These are phyloP conservation scores for Ellobius talpinus DNA, from an alignment of 2,113 vertebrate genomes.

Conservation along the genomic window DNA sequence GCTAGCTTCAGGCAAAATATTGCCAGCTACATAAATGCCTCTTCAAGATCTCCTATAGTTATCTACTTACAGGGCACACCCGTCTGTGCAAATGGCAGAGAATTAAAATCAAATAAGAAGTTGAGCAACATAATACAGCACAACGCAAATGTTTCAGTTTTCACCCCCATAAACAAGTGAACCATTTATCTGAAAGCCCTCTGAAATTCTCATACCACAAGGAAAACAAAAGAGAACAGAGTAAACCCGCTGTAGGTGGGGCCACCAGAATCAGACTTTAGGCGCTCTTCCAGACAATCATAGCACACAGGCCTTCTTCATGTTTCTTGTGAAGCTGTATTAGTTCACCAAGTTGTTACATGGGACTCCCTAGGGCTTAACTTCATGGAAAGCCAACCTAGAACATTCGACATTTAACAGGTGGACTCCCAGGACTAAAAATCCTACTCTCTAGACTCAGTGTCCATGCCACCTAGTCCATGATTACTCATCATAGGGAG, in stretches of 20 bases:
- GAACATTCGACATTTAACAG: not conserved
- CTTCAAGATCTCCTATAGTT: slow-evolving; percentile 80
- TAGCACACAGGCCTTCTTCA: not conserved
- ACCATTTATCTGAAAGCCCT: slow-evolving; percentile 59
- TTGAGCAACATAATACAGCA: slow-evolving; percentile 71
- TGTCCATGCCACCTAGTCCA: not conserved
- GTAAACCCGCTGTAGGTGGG: not conserved
- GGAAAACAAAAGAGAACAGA: slow-evolving; percentile 6
- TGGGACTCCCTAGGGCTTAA: not conserved
- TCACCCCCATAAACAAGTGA: slow-evolving; percentile 57
- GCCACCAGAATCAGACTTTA: not conserved
- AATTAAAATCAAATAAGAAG: slow-evolving; percentile 85
- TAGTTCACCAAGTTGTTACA: not conserved
- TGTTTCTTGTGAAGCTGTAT: not conserved
- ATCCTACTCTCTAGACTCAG: not conserved
- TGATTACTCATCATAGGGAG: not conserved
- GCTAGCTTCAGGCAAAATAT: slow-evolving; percentile 84
- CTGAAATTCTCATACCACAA: not conserved
- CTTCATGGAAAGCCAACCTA: not conserved
- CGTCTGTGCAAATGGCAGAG: slow-evolving; percentile 79
- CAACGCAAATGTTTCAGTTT: slow-evolving; percentile 75
- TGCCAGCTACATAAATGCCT: slow-evolving; percentile 79
- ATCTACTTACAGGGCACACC: slow-evolving; percentile 71
- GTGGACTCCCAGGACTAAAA: not conserved
- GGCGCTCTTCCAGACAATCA: not conserved